phyloP scores from a whole-genome alignment of 1,140 invertebrate species.

The Temnothorax nylanderi region DNA sequence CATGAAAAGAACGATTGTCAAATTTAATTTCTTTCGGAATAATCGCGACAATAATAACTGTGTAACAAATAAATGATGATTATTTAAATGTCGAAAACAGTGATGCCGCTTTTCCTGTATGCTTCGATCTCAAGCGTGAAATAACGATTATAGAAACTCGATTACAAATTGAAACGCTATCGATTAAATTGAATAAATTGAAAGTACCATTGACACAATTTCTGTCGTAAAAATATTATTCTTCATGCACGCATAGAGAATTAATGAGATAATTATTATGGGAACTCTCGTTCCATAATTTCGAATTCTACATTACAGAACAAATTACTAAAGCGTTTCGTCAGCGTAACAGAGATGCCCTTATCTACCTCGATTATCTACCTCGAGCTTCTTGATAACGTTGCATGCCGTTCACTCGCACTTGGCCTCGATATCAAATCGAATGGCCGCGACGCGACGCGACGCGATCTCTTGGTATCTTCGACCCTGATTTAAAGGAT shows the following conservation, averaged over 20 bases:
- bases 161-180: slow-evolving; percentile 6
- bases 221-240: not conserved
- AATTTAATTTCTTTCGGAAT: not conserved
- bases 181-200: slow-evolving; percentile 1
- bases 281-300: slow-evolving; percentile 1
- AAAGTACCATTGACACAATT: not conserved
- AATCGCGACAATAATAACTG: slow-evolving; percentile 37
- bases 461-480: not conserved
- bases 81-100: not conserved
- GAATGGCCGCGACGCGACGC: not conserved
- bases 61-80: slow-evolving; percentile 34
- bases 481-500: not conserved
- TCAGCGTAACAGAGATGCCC: not conserved
- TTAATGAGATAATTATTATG: not conserved
- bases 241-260: not conserved
- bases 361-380: not conserved
- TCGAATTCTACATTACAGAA: slow-evolving; percentile 5
- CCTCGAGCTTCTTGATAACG: not conserved
- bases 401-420: slow-evolving; percentile 27
- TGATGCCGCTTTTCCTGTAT: not conserved
- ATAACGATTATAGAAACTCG: not conserved
- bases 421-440: not conserved
- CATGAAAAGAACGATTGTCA: not conserved
- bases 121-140: not conserved
- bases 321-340: not conserved